A percentile compares a stretch with the other conserved stretches of the same genome.
Conservation (phyloP, 2,797 vertebrate genomes). For the Danionella dracula region DNA sequence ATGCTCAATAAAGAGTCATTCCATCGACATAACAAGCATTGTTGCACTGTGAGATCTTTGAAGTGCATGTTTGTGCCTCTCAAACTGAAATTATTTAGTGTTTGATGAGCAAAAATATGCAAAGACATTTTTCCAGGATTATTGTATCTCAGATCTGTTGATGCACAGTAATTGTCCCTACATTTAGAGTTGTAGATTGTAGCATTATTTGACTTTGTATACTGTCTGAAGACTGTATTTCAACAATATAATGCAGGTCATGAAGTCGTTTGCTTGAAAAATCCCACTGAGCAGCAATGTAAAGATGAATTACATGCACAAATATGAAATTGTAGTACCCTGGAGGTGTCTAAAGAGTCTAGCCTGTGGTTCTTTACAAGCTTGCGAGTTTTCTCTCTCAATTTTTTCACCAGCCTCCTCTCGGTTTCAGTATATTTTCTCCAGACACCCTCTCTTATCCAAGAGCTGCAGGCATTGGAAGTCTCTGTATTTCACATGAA, state of each 20-base stretch:
- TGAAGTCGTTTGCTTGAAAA: conserved; percentile 19
- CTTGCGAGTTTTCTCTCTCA: conserved; percentile 8
- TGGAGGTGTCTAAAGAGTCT: conserved; percentile 27
- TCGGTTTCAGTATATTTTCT: background rate
- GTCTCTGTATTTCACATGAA: background rate
- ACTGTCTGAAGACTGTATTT: conserved; percentile 25
- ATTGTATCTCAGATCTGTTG: no score
- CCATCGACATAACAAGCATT: no score
- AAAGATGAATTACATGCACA: conserved; percentile 44
- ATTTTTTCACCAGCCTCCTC: conserved; percentile 8
- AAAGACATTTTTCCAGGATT: background rate
- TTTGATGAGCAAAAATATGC: conserved; percentile 15
- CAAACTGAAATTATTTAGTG: conserved; percentile 33
- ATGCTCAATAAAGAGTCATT: no score
- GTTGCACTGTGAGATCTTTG: no score
- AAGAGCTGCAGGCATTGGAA: background rate
- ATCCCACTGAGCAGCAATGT: conserved; percentile 33
- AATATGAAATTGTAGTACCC: conserved; percentile 35
- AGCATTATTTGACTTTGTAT: no score
- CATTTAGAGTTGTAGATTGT: no score
- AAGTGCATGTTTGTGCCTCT: conserved; percentile 42
- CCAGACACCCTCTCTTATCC: background rate
- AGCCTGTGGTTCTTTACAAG: conserved; percentile 22
- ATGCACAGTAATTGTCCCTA: no score
- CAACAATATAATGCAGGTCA: conserved; percentile 25